Evolutionary conservation across 2,113 vertebrate genomes (phyloP), one percentile per base, ranked within the genome.

Genomic region (Emydocephalus ijimae): DNA sequence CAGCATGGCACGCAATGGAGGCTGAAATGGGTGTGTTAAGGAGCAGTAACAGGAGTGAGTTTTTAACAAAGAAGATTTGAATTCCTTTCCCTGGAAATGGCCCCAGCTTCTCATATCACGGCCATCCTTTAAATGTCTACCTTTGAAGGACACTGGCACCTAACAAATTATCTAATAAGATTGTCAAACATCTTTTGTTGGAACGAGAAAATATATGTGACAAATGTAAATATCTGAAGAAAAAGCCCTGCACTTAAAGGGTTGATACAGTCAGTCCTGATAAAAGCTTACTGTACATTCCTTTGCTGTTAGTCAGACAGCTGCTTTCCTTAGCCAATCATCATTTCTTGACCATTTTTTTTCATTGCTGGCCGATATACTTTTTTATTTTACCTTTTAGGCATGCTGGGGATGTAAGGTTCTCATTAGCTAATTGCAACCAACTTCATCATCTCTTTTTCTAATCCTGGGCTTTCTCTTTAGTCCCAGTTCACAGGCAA

Each of bases 221-320:
- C 86, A 93, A 93, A 74, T 90, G 64, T 15, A 96, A 92, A 50
- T 90, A 96, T 96, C 89, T 92, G 91, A 96, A 95, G 95, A 92
- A 91, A 23, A 93, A 91, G 94, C 95, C 92, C 90, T 96, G 93
- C 89, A 89, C 29, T 54, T 95, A 91, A 96, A 96, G 95, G 96
- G 94, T 20, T 0, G 90, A 96, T 90, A 86, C 92, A 94, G 69
- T 96, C 91, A 59, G 91, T 95, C 94, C 92, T 92, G 94, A 96
- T 92, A 92, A 96, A 95, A 96, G 89, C 89, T 94, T 95, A 95
- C 92, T 92, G 90, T 61, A 48, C 93, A 95, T 96, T 96, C 96
- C 95, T 96, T 97, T 93, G 34, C 48, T 0, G 0, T 95, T 94
- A 81, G 21, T 94, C 95, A 95, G 89, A 88, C 95, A 50, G 21